Evolutionary conservation across 1,140 invertebrate genomes (phyloP), one percentile per base, ranked within the genome.

Genomic region (Halyomorpha halys): DNA sequence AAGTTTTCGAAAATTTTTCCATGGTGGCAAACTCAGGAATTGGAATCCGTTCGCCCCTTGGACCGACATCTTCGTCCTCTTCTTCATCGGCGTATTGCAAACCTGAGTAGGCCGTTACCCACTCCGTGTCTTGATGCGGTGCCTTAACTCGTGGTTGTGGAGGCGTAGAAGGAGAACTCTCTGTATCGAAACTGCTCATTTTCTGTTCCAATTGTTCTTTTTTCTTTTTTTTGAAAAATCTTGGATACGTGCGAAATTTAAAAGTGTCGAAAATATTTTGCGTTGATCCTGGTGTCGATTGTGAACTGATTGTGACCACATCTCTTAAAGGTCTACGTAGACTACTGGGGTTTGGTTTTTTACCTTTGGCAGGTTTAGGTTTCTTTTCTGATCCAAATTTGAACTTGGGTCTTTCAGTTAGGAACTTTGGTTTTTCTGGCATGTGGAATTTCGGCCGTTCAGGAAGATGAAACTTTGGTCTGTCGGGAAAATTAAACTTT

Each of bases 231-330:
- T 81, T 80, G 69, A 90, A 88, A 39, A 89, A 77, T 62, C 86
- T 78, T 0, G 87, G 87, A 73, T 86, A 87, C 0, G 87, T 89
- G 67, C 81, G 81, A 65, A 86, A 85, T 71, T 83, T 80, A 44
- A 80, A 84, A 71, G 73, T 81, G 74, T 83, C 80, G 49, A 80
- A 86, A 71, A 74, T 80, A 74, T 78, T 78, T 71, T 75, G 80
- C 27, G 68, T 68, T 3, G 68, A 69, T 23, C 67, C 68, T 21
- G 64, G 56, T 4, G 23, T 59, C n/a, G 59, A 60, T 21, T 44
- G 30, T 1, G 56, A 47, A 11, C 23, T 61, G 15, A 65, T 47
- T 18, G 64, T 62, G 8, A 62, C 34, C 2, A 39, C 47, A 44
- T 72, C 68, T 59, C 67, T 63, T 44, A 71, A 27, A 62, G 69